Percentiles rank a stretch among this genome's conserved stretches.
These are phyloP conservation scores for Peromyscus nudipes DNA, from an alignment of 2,797 vertebrate species.

Conservation along the genomic window DNA sequence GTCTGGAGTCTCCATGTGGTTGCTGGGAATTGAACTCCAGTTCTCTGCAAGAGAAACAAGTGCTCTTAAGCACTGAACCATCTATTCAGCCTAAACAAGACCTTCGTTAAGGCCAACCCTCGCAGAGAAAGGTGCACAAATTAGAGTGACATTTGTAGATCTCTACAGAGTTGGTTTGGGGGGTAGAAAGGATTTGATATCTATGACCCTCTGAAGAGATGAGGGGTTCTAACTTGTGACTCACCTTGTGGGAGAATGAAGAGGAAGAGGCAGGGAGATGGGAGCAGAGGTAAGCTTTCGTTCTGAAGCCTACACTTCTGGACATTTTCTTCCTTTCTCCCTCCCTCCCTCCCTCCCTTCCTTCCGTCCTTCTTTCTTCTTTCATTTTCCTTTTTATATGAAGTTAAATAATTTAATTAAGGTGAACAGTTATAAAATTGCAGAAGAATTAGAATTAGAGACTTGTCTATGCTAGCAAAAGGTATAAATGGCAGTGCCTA, in stretches of 20 bases:
- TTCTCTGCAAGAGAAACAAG: neutral
- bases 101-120: neutral
- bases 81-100: neutral
- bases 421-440: neutral
- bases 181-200: neutral
- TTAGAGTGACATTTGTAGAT: neutral
- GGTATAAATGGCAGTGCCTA: neutral
- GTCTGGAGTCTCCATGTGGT: no score
- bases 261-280: neutral
- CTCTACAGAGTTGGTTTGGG: neutral
- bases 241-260: neutral
- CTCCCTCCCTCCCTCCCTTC: no score
- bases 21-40: neutral
- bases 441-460: neutral
- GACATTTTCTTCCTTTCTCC: accelerated
- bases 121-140: neutral
- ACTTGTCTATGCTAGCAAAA: neutral
- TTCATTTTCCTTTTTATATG: neutral
- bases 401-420: neutral
- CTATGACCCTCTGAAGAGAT: neutral
- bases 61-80: neutral
- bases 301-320: neutral
- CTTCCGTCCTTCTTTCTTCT: neutral
- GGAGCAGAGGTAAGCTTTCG: neutral
- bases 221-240: neutral